Evolutionary conservation across 2,888 invertebrate genomes (phyloP).

Genomic region (Latheticus oryzae): DNA sequence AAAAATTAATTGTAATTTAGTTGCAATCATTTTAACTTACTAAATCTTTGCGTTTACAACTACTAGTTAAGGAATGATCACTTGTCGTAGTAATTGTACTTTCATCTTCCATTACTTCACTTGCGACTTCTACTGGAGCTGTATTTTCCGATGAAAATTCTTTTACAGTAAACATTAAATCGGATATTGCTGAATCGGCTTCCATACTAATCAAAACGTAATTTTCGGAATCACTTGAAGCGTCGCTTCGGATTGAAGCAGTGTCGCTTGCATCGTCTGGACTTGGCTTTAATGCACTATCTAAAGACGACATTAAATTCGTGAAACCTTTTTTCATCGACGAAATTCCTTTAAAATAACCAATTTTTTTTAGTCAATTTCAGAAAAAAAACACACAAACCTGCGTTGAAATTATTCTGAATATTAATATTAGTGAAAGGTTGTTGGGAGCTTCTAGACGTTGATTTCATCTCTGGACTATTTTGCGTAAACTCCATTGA

Average conservation of each 20-base stretch:
- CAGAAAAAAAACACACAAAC: conserved; percentile 52
- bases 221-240: conserved; percentile 89
- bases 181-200: conserved; percentile 75
- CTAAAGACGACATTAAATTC: conserved; percentile 85
- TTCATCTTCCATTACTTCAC: conserved; percentile 84
- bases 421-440: conserved; percentile 48
- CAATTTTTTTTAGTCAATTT: too few relatives aligned
- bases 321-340: conserved; percentile 87
- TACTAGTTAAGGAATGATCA: conserved; percentile 84
- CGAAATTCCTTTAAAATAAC: conserved; percentile 69
- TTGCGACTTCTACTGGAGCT: conserved; percentile 79
- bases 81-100: conserved; percentile 82
- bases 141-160: conserved; percentile 56
- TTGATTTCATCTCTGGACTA: conserved; percentile 37
- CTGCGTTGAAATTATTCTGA: conserved; percentile 68
- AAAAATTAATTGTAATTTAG: not conserved
- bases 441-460: conserved; percentile 26
- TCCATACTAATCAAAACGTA: conserved; percentile 81
- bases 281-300: conserved; percentile 80
- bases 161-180: conserved; percentile 73
- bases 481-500: conserved; percentile 48
- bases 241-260: conserved; percentile 82
- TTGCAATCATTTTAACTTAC: conserved; percentile 66
- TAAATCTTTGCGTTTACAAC: conserved; percentile 82
- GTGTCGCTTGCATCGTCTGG: conserved; percentile 83